phyloP scores from a whole-genome alignment of 2,888 invertebrate genomes.

The Caenorhabditis becei region DNA sequence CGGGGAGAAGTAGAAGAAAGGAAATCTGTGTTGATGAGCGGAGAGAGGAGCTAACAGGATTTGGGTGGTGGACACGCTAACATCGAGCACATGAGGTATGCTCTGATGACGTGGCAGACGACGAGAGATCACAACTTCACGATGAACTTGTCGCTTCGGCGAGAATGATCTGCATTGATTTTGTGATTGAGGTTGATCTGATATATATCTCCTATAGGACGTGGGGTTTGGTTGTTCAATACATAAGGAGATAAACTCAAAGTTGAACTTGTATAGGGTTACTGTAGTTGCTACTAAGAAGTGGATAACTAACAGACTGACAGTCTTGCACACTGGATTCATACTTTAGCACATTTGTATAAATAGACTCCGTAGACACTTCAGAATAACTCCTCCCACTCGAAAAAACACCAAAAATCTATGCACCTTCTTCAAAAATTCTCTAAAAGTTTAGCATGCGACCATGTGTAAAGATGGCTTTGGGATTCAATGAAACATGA shows the following conservation, averaged over 20 bases:
- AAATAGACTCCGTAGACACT: no score
- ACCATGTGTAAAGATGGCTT: constrained; percentile 5
- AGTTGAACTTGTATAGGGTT: no score
- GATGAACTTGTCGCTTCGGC: neutral
- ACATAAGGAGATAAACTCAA: no score
- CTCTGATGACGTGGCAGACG: neutral
- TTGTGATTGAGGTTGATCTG: no score
- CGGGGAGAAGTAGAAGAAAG: neutral
- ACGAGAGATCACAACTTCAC: neutral
- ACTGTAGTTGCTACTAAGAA: no score
- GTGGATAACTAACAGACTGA: no score
- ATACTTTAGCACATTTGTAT: no score
- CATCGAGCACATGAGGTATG: constrained; percentile 1
- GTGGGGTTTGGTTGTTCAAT: no score
- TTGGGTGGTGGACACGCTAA: neutral
- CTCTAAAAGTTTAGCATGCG: neutral
- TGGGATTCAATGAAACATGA: constrained; percentile 11
- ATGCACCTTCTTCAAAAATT: neutral
- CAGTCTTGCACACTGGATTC: no score
- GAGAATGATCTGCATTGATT: neutral
- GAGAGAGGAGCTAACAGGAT: neutral
- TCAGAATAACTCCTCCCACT: neutral
- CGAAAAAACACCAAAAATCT: constrained; percentile 2
- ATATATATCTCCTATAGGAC: no score
- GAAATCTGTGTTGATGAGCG: neutral